Evolutionary conservation across 2,113 vertebrate genomes (phyloP), one percentile per base, ranked within the genome.

Genomic region (Macrotus californicus): DNA sequence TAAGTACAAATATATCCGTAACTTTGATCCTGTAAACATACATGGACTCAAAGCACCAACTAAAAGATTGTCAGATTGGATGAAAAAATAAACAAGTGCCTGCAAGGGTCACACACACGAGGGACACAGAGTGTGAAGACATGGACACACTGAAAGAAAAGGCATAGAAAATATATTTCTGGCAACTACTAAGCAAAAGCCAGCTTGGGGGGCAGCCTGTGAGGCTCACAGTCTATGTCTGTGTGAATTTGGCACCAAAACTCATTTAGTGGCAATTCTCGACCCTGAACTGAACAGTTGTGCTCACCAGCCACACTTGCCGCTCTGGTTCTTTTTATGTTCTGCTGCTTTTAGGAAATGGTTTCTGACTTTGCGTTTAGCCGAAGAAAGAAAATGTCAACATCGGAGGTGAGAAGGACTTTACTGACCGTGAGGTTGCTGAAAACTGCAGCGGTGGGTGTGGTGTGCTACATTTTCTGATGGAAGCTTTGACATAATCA

Each of bases 141-240:
- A 52, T 41, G n/a, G n/a, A 79, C 70, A 61, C 21, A n/a, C 10
- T n/a, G n/a, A 70, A 70, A 70, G n/a, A n/a, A 8, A n/a, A 70
- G 77, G 34, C 13, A 13, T 26, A n/a, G 29, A 31, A 85, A 84
- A 70, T n/a, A 2, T 52, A 61, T 80, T 79, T 24, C 24, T 86
- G 81, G 16, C 22, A 86, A 61, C 7, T n/a, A 2, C 52, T 22
- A 36, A 69, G 61, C 41, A 5, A 22, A 76, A 46, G 73, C 4
- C 41, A 43, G 12, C n/a, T 29, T 24, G 2, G 39, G 8, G 73
- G 26, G 29, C 3, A 7, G 1, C 19, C 15, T n/a, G 18, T 0
- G 66, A 69, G 39, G 59, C 15, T 66, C 39, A 24, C 18, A 24
- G 15, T 15, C 59, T 34, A 19, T 43, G 89, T 76, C 34, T 89